phyloP scores from a whole-genome alignment of 2,888 invertebrate species.

The Protonemura montana region DNA sequence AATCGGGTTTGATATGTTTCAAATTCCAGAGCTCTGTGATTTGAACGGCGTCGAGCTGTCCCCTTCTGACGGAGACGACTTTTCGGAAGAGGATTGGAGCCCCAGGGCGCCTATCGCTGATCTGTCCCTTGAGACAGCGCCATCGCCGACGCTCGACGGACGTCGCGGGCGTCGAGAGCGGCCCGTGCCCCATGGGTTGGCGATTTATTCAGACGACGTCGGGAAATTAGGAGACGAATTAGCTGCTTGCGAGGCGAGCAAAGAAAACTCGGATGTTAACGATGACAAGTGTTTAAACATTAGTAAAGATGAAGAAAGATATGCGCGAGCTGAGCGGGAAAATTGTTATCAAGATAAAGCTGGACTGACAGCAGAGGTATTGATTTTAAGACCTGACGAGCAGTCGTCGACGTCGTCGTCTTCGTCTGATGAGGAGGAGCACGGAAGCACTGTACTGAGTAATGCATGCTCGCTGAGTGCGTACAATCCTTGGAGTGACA shows the following conservation, averaged over 20 bases:
- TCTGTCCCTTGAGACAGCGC: background rate
- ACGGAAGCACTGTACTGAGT: background rate
- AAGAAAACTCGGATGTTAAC: background rate
- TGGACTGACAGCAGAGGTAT: background rate
- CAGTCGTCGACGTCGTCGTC: background rate
- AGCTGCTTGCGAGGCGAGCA: background rate
- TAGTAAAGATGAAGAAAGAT: constrained; percentile 31
- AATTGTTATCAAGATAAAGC: background rate
- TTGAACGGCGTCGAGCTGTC: background rate
- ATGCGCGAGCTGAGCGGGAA: background rate
- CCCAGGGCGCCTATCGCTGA: constrained; percentile 28
- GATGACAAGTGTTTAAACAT: background rate
- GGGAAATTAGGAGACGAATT: background rate
- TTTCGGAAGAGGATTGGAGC: constrained; percentile 18
- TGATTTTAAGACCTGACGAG: constrained; percentile 24
- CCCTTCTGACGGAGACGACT: constrained; percentile 14
- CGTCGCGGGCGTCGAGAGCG: background rate
- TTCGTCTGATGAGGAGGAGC: constrained; percentile 8
- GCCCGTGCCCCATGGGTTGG: background rate
- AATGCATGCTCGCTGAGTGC: background rate
- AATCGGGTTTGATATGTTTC: background rate
- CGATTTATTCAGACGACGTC: constrained; percentile 28
- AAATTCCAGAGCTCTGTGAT: constrained; percentile 13
- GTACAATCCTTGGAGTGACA: constrained; percentile 16
- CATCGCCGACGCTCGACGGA: background rate